These are phyloP conservation scores for Lethenteron reissneri DNA, from an alignment of 2,113 vertebrate genomes.

Conservation along the genomic window DNA sequence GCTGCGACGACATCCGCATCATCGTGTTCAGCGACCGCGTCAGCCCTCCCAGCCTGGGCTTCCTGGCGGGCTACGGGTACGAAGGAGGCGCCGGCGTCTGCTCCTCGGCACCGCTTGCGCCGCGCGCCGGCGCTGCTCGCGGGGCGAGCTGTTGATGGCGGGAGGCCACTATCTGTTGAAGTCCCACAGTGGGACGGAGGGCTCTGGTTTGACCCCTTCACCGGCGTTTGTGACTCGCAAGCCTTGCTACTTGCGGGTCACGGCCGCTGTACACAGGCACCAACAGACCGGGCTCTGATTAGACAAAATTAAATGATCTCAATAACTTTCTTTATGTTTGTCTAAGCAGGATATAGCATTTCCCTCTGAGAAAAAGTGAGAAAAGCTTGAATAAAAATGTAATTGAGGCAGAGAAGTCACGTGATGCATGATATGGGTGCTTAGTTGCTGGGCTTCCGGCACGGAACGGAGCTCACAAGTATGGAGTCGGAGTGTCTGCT, in stretches of 20 bases:
- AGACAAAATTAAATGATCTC: too few species aligned
- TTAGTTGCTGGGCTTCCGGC: too few species aligned
- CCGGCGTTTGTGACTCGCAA: background rate
- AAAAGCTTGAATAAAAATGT: too few species aligned
- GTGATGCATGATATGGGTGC: too few species aligned
- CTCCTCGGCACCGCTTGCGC: background rate
- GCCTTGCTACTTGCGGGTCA: background rate
- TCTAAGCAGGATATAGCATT: too few species aligned
- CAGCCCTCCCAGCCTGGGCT: constrained; percentile 39
- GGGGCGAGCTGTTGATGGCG: background rate
- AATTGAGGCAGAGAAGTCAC: too few species aligned
- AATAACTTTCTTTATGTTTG: too few species aligned
- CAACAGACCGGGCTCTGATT: too few species aligned
- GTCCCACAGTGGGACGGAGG: background rate
- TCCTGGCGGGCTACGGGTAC: constrained; percentile 38
- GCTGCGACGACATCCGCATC: constrained; percentile 28
- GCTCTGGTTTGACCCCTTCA: background rate
- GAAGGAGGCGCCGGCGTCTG: constrained; percentile 6
- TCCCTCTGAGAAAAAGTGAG: too few species aligned
- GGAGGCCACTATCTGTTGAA: background rate
- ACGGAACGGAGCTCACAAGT: too few species aligned
- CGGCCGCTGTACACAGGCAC: background rate
- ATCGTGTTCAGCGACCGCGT: constrained; percentile 38
- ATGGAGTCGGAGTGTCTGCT: too few species aligned
- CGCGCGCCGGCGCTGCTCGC: background rate